A percentile compares a stretch with the other conserved stretches of the same genome.
These are phyloP conservation scores for Akabosia matsudoensis DNA, from an alignment of 1,140 invertebrate genomes.

Conservation along the genomic window DNA sequence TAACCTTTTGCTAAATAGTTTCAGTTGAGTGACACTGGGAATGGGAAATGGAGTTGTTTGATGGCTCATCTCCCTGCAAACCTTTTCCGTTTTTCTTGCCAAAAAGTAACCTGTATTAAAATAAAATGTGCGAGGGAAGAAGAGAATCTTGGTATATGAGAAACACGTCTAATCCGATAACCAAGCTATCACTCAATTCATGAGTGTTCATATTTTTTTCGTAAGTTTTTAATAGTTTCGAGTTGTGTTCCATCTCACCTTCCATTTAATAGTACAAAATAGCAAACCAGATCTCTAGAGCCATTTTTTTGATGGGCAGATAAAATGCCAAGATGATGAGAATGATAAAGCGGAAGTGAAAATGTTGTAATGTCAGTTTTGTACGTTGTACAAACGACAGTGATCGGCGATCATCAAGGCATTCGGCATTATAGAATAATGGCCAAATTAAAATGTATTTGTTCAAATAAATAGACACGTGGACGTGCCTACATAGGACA, in stretches of 20 bases:
- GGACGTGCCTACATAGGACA: not conserved
- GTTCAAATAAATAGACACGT: not conserved
- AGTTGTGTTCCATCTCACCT: too few relatives aligned
- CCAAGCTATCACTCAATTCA: too few relatives aligned
- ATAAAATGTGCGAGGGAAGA: not conserved
- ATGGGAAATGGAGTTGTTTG: too few relatives aligned
- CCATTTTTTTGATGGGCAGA: not conserved
- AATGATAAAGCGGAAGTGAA: conserved; percentile 14
- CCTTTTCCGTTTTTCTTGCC: too few relatives aligned
- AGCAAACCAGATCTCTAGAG: too few relatives aligned
- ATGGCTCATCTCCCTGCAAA: too few relatives aligned
- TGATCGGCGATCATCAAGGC: not conserved
- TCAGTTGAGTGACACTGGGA: too few relatives aligned
- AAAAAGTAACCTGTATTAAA: not conserved
- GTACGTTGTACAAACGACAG: too few relatives aligned
- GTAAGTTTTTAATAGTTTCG: too few relatives aligned
- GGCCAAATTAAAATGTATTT: not conserved
- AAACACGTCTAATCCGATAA: not conserved
- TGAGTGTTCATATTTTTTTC: too few relatives aligned
- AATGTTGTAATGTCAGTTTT: not conserved
- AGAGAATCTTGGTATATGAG: not conserved
- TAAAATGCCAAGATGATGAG: not conserved
- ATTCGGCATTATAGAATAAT: not conserved
- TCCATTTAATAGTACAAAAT: too few relatives aligned
- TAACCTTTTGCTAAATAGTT: too few relatives aligned